Conservation (phyloP, 53 echinoderm and acorn worm species). For the Mesocentrotus franciscanus region DNA sequence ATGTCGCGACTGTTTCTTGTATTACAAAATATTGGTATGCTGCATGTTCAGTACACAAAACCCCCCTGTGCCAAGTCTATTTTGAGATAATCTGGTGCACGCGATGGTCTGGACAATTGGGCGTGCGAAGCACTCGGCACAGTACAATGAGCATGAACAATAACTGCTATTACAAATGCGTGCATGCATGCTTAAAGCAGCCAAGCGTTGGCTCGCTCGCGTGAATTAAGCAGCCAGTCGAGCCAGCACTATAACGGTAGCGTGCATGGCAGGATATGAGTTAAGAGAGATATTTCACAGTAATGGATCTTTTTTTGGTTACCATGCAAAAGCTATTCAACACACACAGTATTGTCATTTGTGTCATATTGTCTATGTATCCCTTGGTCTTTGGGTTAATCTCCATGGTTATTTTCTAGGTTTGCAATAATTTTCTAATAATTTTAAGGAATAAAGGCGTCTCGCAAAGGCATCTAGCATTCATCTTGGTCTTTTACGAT, state of each 20-base stretch:
- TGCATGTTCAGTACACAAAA: background rate
- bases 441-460: background rate
- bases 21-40: background rate
- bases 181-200: no score
- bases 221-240: no score
- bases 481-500: background rate
- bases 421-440: slow-evolving; percentile 42
- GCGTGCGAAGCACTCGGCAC: no score
- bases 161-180: no score
- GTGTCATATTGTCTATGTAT: background rate
- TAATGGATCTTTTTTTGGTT: background rate
- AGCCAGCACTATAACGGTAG: no score
- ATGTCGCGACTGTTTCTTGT: background rate
- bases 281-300: background rate
- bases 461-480: background rate
- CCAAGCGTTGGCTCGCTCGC: no score
- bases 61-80: no score
- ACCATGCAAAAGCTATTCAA: background rate
- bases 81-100: no score
- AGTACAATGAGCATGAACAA: no score
- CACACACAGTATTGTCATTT: background rate
- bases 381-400: background rate
- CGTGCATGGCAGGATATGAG: background rate
- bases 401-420: background rate
- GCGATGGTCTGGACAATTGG: no score